phyloP scores from a whole-genome alignment of 2,113 vertebrate genomes.

The Forbesichthys papilliferus region DNA sequence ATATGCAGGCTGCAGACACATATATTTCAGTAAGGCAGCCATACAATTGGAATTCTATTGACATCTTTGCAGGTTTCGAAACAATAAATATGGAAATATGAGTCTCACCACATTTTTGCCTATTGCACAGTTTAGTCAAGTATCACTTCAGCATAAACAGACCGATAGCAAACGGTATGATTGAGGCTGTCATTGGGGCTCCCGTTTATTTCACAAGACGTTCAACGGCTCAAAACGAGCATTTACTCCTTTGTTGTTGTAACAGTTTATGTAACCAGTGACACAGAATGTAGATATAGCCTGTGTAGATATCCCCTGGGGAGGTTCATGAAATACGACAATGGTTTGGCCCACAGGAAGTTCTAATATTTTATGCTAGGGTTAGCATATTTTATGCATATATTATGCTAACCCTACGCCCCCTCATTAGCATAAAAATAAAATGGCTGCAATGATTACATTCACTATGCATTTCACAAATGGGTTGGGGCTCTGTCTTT shows the following conservation, averaged over 20 bases:
- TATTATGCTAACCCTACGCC: too few relatives aligned
- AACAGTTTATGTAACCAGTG: neutral
- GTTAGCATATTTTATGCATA: conserved; percentile 13
- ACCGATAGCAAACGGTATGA: conserved; percentile 62
- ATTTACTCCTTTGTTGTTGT: conserved; percentile 16
- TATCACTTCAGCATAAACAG: conserved; percentile 72
- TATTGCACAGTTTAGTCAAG: conserved; percentile 70
- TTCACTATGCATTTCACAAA: conserved; percentile 6
- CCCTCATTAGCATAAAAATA: conserved; percentile 37
- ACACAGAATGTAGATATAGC: neutral
- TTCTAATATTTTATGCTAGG: conserved; percentile 16
- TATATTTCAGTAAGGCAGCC: conserved; percentile 63
- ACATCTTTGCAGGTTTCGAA: conserved; percentile 75
- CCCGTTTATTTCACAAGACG: conserved; percentile 37
- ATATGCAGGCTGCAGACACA: conserved; percentile 42
- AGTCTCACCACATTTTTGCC: conserved; percentile 62
- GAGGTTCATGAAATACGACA: too few relatives aligned
- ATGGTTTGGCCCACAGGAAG: neutral
- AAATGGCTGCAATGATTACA: conserved; percentile 8
- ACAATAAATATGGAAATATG: conserved; percentile 82
- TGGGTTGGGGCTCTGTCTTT: conserved; percentile 47
- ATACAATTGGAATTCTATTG: conserved; percentile 73
- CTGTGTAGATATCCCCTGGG: neutral
- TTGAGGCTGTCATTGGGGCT: conserved; percentile 42
- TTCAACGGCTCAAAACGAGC: conserved; percentile 35